These are phyloP conservation scores for Dasyprocta punctata DNA, from an alignment of 2,113 vertebrate species.

Conservation along the genomic window DNA sequence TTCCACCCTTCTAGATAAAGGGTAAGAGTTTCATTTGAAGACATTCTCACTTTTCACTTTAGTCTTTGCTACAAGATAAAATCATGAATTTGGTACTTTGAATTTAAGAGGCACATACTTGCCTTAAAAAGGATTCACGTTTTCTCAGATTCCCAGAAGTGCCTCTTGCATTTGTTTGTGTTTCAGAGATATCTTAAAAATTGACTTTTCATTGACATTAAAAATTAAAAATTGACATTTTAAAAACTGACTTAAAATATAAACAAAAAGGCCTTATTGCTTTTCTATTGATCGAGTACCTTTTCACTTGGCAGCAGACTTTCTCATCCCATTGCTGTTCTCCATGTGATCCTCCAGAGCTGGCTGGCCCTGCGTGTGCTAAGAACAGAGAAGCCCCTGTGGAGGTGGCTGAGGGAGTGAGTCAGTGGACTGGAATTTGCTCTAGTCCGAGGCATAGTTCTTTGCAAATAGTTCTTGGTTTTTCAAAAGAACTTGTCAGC, in stretches of 20 bases:
- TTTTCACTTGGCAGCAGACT: not conserved
- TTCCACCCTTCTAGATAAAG: not conserved
- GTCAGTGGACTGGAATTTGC: constrained; percentile 3
- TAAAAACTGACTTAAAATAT: constrained; percentile 33
- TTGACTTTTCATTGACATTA: not conserved
- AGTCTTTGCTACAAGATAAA: constrained; percentile 42
- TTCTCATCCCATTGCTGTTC: not conserved
- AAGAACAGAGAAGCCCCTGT: not conserved
- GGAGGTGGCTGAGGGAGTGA: not conserved
- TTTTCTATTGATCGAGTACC: not conserved
- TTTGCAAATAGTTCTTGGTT: not conserved
- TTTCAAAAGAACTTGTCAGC: constrained; percentile 45
- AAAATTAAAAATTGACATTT: not conserved
- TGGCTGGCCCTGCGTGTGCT: not conserved
- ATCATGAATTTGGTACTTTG: constrained; percentile 32
- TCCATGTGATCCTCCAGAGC: not conserved
- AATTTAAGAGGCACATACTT: not conserved
- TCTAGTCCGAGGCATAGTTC: not conserved
- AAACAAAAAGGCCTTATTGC: not conserved
- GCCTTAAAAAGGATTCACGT: not conserved
- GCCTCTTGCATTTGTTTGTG: not conserved
- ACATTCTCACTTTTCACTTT: constrained; percentile 51
- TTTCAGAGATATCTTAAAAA: not conserved
- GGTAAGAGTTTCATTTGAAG: constrained; percentile 41
- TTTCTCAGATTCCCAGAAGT: constrained; percentile 15